Evolutionary conservation across 2,113 vertebrate species (phyloP).

Genomic region (Pyxicephalus adspersus): DNA sequence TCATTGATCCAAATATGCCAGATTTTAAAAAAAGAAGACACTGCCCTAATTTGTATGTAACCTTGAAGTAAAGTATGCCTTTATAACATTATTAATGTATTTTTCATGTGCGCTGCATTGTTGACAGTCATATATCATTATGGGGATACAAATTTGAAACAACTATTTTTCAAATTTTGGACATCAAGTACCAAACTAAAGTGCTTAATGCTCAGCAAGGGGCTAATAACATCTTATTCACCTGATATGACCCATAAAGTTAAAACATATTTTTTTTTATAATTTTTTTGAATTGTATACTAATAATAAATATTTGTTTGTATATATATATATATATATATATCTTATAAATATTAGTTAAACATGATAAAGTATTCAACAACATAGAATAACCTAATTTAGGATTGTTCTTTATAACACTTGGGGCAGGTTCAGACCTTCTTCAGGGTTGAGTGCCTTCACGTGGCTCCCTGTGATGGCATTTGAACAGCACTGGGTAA

Average conservation of each 20-base stretch:
- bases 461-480: too few relatives aligned
- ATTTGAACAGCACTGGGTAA: too few relatives aligned
- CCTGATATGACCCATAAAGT: background rate
- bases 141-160: background rate
- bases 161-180: background rate
- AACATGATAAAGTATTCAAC: too few relatives aligned
- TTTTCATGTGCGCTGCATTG: conserved; percentile 16
- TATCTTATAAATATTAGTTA: background rate
- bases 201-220: background rate
- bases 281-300: background rate
- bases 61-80: conserved; percentile 25
- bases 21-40: conserved; percentile 16
- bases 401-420: too few relatives aligned
- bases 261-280: background rate
- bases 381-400: too few relatives aligned
- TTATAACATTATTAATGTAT: conserved; percentile 30
- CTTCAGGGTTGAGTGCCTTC: too few relatives aligned
- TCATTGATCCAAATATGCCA: background rate
- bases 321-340: background rate
- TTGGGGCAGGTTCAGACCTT: too few relatives aligned
- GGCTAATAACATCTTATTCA: background rate
- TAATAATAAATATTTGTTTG: background rate
- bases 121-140: conserved; percentile 26
- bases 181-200: background rate
- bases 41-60: conserved; percentile 32